A percentile compares a stretch with the other conserved stretches of the same genome.
These are phyloP conservation scores for Ctenomys sociabilis DNA, from an alignment of 2,113 vertebrate species.

Conservation along the genomic window DNA sequence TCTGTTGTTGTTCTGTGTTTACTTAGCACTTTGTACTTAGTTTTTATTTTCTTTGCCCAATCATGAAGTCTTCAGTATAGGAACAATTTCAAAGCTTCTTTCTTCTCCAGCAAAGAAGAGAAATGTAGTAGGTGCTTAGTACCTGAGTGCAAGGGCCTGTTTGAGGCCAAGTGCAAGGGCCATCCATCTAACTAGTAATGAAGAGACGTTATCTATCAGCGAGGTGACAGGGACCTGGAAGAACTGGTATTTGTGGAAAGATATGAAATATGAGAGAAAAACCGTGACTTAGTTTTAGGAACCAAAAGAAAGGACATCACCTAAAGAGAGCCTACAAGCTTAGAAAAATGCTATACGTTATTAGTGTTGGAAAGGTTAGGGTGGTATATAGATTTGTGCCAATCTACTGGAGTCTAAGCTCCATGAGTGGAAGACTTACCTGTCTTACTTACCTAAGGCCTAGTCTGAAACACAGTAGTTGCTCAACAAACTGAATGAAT, in stretches of 20 bases:
- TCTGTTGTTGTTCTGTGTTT: neutral
- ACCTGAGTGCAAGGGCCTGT: neutral
- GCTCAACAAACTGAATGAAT: constrained; percentile 34
- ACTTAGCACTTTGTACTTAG: neutral
- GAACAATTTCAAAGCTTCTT: neutral
- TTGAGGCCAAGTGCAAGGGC: neutral
- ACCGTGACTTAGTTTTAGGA: neutral
- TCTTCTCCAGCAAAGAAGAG: neutral
- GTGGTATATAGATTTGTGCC: neutral
- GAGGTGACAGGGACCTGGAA: neutral
- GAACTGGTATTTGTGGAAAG: neutral
- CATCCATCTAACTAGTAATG: neutral
- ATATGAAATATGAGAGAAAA: constrained; percentile 9
- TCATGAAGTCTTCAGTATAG: neutral
- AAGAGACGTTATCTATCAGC: neutral
- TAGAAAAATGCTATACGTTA: constrained; percentile 4
- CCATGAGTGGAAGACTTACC: neutral
- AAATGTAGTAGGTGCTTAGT: neutral
- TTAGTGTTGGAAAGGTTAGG: constrained; percentile 5
- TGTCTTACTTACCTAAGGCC: neutral
- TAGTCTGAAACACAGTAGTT: neutral
- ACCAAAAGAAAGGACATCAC: neutral
- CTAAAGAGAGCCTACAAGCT: neutral
- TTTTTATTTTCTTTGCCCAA: neutral
- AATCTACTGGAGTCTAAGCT: neutral